Percentiles rank a stretch among this genome's conserved stretches.
Evolutionary conservation across 2,113 vertebrate genomes (phyloP).

Genomic region (Gulo gulo): DNA sequence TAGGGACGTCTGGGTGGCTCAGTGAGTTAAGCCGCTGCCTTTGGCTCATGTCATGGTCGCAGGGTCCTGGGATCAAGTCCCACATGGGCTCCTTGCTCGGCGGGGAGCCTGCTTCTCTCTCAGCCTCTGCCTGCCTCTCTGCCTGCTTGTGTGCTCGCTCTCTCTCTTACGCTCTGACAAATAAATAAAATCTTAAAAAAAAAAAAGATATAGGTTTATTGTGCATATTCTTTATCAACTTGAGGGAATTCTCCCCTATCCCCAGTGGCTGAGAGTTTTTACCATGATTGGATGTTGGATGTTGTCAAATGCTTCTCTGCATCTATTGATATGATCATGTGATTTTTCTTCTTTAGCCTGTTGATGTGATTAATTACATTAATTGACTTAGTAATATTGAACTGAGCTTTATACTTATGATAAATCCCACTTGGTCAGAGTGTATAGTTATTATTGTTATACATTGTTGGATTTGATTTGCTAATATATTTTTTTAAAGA

Average conservation of each 20-base stretch:
- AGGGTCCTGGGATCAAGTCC: too few species aligned
- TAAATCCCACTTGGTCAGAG: not conserved
- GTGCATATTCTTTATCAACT: not conserved
- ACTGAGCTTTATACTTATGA: not conserved
- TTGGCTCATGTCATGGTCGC: too few species aligned
- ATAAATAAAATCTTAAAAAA: too few species aligned
- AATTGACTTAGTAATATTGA: not conserved
- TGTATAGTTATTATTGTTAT: not conserved
- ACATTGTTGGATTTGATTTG: not conserved
- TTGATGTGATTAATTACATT: not conserved
- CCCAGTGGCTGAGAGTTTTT: not conserved
- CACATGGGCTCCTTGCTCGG: too few species aligned
- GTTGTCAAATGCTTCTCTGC: not conserved
- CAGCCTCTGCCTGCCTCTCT: too few species aligned
- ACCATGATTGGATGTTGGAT: not conserved
- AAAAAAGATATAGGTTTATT: not conserved
- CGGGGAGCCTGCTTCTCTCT: too few species aligned
- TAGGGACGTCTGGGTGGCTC: not conserved
- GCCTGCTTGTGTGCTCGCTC: too few species aligned
- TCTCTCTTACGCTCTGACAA: too few species aligned
- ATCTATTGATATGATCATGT: not conserved
- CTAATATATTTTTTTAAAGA: not conserved
- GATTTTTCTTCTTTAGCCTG: not conserved
- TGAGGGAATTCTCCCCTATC: not conserved
- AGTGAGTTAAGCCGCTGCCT: too few species aligned